These are phyloP conservation scores for Sebastolobus altivelis DNA, from an alignment of 2,797 vertebrate genomes.

Conservation along the genomic window DNA sequence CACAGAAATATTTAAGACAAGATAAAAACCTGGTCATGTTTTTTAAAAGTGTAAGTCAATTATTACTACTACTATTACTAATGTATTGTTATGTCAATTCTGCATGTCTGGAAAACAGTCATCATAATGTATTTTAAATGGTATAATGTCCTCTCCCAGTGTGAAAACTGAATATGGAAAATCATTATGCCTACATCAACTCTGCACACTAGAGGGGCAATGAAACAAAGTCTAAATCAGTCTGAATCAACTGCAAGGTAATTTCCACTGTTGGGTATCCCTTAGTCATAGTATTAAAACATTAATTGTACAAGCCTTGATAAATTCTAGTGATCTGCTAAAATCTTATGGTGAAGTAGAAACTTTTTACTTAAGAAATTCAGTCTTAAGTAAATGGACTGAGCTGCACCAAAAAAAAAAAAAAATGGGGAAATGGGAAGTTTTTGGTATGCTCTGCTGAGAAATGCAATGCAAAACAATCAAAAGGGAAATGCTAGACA, in stretches of 20 bases:
- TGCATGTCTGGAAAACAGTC: not conserved
- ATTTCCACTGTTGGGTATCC: constrained; percentile 1
- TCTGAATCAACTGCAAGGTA: not conserved
- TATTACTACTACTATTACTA: not conserved
- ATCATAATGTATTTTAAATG: not conserved
- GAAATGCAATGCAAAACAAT: constrained; percentile 32
- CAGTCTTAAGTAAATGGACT: not conserved
- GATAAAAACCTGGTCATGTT: constrained; percentile 4
- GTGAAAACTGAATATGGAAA: not conserved
- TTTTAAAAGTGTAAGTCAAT: not conserved
- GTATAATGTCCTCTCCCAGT: not conserved
- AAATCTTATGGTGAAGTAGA: not conserved
- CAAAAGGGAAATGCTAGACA: constrained; percentile 44
- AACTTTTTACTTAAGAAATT: not conserved
- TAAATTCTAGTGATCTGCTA: constrained; percentile 9
- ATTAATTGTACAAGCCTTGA: constrained; percentile 12
- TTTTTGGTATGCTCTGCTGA: constrained; percentile 13
- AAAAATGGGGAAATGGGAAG: constrained; percentile 13
- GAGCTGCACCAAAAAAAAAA: not conserved
- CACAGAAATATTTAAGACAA: not conserved
- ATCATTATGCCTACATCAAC: not conserved
- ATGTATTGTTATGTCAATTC: not conserved
- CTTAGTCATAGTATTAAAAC: not conserved
- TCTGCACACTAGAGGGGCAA: not conserved
- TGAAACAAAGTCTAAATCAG: not conserved